phyloP scores from a whole-genome alignment of 2,888 invertebrate species.

The Eristalinus sepulchralis region DNA sequence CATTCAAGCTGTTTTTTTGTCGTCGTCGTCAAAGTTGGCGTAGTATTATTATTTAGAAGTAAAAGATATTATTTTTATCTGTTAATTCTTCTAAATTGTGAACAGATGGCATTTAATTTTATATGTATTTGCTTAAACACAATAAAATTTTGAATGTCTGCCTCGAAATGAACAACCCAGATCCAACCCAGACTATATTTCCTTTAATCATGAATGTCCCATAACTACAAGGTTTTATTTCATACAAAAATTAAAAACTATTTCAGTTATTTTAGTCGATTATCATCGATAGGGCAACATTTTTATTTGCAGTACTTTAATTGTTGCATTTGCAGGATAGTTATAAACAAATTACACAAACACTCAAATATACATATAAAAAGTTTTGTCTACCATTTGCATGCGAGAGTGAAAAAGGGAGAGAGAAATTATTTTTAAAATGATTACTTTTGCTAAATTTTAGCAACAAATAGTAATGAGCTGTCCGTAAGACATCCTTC shows the following conservation, averaged over 20 bases:
- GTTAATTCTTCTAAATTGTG: too few relatives aligned
- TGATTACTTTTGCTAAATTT: constrained; percentile 46
- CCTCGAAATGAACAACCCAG: too few relatives aligned
- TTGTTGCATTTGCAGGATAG: constrained; percentile 21
- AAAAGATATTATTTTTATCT: too few relatives aligned
- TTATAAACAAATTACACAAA: constrained; percentile 43
- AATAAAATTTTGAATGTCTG: too few relatives aligned
- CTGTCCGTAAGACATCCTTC: constrained; percentile 4
- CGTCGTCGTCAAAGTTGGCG: too few relatives aligned
- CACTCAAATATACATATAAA: constrained; percentile 39
- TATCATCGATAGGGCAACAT: background rate
- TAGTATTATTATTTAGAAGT: too few relatives aligned
- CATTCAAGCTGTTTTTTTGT: too few relatives aligned
- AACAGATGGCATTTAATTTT: too few relatives aligned
- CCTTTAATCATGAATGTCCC: too few relatives aligned
- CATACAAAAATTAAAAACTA: background rate
- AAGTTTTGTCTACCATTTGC: constrained; percentile 23
- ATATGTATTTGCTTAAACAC: too few relatives aligned
- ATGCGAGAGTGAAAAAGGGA: background rate
- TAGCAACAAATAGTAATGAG: constrained; percentile 34
- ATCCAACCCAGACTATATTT: too few relatives aligned
- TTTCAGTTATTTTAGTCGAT: background rate
- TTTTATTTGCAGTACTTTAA: background rate
- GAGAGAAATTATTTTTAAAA: background rate
- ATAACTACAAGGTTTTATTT: too few relatives aligned